Evolutionary conservation across 2,888 invertebrate genomes (phyloP), one percentile per base, ranked within the genome.

Genomic region (Vanessa cardui): DNA sequence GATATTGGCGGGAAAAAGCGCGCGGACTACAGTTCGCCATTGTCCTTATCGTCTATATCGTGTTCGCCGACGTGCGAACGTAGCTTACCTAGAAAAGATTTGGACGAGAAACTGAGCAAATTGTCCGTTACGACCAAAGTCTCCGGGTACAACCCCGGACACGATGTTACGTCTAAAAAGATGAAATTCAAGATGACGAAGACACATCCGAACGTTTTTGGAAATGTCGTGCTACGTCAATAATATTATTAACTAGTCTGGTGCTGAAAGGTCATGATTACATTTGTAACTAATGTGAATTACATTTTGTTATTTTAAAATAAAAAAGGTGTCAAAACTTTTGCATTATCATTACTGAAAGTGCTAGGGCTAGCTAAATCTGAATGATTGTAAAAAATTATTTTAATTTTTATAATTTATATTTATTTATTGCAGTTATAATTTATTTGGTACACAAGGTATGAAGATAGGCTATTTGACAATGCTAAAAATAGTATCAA

Each of bases 1-100:
- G 85, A 87, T 65, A 83, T 86, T 9, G 80, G 75, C 44, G 85
- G 85, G 0, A 82, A 78, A 62, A 70, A 58, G 2, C 71, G 73
- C 2, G 64, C 74, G 0, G 77, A 66, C 44, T 81, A 80, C 20
- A 15, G 64, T 8, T 39, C 33, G 0, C 58, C 68, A 0, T 12
- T 72, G 7, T 62, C 72, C 0, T 64, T 80, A 0, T 75, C 78
- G 2, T 77, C 82, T 0, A 64, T 80, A 0, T 81, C 83, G 0
- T 72, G 76, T 4, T 75, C 78, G 0, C 72, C 73, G 15, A 73
- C 67, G 18, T 75, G 54, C 0, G 70, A 64, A 5, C 70, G 62
- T 2, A 62, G 66, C 0, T 20, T 18, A 1, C 60, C 64, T 2
- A 64, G 20, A 7, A 66, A 66, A 9, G 46, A 59, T 12, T 44